Conservation (phyloP, 2,113 vertebrate species). For the Litocranius walleri region DNA sequence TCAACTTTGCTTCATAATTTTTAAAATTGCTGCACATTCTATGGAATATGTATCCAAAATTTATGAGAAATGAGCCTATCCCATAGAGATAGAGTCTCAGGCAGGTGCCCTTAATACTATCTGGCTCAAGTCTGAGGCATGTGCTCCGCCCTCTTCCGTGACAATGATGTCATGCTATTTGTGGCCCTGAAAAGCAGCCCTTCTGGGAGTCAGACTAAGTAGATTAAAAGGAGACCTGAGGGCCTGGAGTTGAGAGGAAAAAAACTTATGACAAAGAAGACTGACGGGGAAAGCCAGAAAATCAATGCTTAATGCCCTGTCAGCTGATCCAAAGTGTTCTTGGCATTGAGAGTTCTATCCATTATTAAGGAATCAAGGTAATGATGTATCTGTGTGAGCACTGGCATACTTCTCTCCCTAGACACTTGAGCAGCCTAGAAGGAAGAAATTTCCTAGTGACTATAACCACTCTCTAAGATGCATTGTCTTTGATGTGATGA, state of each 20-base stretch:
- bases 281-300: not conserved
- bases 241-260: not conserved
- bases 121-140: not conserved
- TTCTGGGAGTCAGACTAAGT: not conserved
- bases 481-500: not conserved
- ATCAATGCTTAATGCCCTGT: not conserved
- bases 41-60: not conserved
- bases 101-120: not conserved
- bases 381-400: not conserved
- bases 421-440: not conserved
- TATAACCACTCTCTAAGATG: not conserved
- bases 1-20: not conserved
- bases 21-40: not conserved
- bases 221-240: not conserved
- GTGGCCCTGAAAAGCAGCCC: not conserved
- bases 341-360: not conserved
- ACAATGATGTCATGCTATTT: not conserved
- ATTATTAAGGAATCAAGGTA: not conserved
- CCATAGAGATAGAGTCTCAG: not conserved
- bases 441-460: not conserved
- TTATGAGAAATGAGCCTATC: not conserved
- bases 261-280: not conserved
- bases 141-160: fast-evolving
- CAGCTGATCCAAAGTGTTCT: not conserved
- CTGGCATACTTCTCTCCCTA: not conserved